A percentile compares a stretch with the other conserved stretches of the same genome.
phyloP scores from a whole-genome alignment of 2,888 invertebrate genomes.

The Sisyra terminalis region DNA sequence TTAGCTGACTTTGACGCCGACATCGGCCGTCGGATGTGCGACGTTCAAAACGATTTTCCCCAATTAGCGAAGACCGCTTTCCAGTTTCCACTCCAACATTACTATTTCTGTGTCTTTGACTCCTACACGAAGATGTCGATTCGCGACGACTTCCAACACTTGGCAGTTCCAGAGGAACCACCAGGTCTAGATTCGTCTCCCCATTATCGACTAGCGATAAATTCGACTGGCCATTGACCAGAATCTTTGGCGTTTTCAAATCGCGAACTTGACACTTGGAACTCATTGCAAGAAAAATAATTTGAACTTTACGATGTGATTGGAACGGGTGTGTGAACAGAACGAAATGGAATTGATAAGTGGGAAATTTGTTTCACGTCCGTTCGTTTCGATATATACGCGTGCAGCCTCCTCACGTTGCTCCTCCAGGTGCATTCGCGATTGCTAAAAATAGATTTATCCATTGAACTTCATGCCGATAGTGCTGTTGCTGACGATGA shows the following conservation, averaged over 20 bases:
- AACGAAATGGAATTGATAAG: no score
- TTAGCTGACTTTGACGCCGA: not conserved
- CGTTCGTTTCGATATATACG: no score
- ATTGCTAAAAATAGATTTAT: not conserved
- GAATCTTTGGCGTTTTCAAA: not conserved
- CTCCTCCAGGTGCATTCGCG: no score
- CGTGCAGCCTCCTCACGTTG: no score
- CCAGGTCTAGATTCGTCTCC: no score
- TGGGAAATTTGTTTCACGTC: no score
- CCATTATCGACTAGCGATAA: conserved; percentile 1
- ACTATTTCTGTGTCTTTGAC: not conserved
- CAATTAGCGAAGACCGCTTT: not conserved
- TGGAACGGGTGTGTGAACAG: no score
- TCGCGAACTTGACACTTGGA: no score
- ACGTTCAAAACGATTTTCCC: not conserved
- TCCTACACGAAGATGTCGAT: not conserved
- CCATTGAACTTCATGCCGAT: not conserved
- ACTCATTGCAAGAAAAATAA: no score
- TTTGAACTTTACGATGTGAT: no score
- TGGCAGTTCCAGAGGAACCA: no score
- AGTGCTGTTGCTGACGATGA: not conserved
- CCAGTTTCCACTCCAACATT: not conserved
- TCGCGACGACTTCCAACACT: no score
- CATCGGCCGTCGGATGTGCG: not conserved
- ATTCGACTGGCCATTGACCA: conserved; percentile 4